phyloP scores from a whole-genome alignment of 1,140 invertebrate genomes.

The Neocloeon triangulifer region DNA sequence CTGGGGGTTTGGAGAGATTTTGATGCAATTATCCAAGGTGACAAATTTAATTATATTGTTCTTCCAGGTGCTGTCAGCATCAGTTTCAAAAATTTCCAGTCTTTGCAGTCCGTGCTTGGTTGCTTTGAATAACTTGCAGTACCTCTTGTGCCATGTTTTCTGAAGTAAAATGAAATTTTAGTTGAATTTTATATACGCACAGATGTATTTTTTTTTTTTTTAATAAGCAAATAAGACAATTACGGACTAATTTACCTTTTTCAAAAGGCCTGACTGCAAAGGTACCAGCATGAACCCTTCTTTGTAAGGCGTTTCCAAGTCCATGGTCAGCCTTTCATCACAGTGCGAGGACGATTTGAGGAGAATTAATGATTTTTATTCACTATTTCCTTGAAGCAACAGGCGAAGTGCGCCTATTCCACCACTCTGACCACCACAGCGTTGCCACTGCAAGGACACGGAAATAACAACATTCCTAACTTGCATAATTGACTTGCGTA shows the following conservation, averaged over 20 bases:
- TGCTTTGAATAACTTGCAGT: conserved; percentile 49
- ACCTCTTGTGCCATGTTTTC: conserved; percentile 59
- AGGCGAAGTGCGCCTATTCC: too few relatives aligned
- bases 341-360: too few relatives aligned
- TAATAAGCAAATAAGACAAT: not conserved
- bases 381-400: too few relatives aligned
- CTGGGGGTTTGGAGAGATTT: conserved; percentile 38
- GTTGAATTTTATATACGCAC: not conserved
- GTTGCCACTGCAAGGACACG: too few relatives aligned
- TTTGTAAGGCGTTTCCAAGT: conserved; percentile 36
- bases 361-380: too few relatives aligned
- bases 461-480: too few relatives aligned
- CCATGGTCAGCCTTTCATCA: too few relatives aligned
- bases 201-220: not conserved
- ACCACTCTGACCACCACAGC: too few relatives aligned
- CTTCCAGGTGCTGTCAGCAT: conserved; percentile 38
- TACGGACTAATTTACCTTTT: conserved; percentile 20
- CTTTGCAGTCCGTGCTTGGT: conserved; percentile 64
- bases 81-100: conserved; percentile 59
- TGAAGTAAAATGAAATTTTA: conserved; percentile 19
- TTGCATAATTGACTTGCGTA: too few relatives aligned
- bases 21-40: conserved; percentile 62
- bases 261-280: conserved; percentile 31
- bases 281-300: conserved; percentile 42
- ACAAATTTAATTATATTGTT: conserved; percentile 44